Evolutionary conservation across 2,888 invertebrate genomes (phyloP).

Genomic region (Netelia fuscicornis): DNA sequence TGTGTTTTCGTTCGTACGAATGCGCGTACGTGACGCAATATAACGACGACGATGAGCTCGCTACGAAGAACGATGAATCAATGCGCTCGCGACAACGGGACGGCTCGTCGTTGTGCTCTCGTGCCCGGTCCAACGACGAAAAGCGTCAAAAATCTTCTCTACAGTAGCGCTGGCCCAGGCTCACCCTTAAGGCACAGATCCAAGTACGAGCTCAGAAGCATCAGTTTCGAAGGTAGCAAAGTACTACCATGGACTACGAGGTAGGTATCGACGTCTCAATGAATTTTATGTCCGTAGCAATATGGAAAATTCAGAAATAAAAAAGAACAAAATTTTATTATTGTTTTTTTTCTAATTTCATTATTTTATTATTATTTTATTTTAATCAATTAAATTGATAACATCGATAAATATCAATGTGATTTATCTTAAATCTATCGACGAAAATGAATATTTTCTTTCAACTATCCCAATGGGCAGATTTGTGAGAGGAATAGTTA

Average conservation of each 20-base stretch:
- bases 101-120: conserved; percentile 70
- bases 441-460: not conserved
- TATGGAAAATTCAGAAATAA: not conserved
- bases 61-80: conserved; percentile 76
- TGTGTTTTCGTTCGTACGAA: not conserved
- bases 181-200: conserved; percentile 80
- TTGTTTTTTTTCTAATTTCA: not conserved
- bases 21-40: conserved; percentile 10
- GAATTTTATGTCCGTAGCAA: not conserved
- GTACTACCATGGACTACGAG: conserved; percentile 84
- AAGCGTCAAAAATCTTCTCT: conserved; percentile 76
- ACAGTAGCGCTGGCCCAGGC: conserved; percentile 72
- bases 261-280: conserved; percentile 71
- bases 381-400: no score
- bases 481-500: not conserved
- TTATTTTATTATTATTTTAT: no score
- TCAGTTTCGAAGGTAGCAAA: conserved; percentile 84
- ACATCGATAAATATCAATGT: no score
- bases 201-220: conserved; percentile 84
- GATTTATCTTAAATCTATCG: no score
- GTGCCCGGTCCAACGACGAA: conserved; percentile 74
- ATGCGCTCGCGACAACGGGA: conserved; percentile 74
- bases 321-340: not conserved
- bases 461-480: not conserved
- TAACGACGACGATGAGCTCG: conserved; percentile 75